Evolutionary conservation across 23 tunicate species (phyloP).

Genomic region (Clavelina lepadiformis): DNA sequence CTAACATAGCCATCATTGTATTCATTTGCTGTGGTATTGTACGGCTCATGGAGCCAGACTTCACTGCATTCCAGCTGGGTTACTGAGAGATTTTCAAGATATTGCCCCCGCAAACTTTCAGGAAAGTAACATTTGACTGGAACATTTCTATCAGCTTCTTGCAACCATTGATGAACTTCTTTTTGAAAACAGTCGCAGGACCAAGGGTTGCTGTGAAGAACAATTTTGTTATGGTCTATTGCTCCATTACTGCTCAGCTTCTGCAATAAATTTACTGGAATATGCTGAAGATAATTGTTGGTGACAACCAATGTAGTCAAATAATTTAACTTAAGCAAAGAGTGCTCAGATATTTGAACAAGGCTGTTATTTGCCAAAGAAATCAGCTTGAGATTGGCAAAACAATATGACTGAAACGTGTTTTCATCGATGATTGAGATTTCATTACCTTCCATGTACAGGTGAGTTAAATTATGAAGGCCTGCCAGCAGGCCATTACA

Average conservation of each 20-base stretch:
- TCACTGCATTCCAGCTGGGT: constrained; percentile 34
- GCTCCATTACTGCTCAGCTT: neutral
- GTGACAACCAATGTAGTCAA: constrained; percentile 24
- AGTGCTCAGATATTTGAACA: constrained; percentile 7
- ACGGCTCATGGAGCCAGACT: constrained; percentile 1
- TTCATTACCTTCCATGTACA: constrained; percentile 32
- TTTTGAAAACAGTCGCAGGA: constrained; percentile 61
- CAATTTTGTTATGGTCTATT: neutral
- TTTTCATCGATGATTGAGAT: constrained; percentile 17
- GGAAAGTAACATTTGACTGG: constrained; percentile 38
- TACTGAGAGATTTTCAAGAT: constrained; percentile 13
- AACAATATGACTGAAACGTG: constrained; percentile 14
- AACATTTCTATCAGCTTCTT: neutral
- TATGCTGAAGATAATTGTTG: constrained; percentile 50
- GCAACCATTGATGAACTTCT: constrained; percentile 4
- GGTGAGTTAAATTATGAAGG: constrained; percentile 11
- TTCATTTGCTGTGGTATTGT: constrained; percentile 30
- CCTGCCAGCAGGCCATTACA: constrained; percentile 62
- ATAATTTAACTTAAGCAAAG: neutral
- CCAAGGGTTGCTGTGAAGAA: constrained; percentile 42
- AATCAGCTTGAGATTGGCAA: constrained; percentile 2
- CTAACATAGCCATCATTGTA: constrained; percentile 25
- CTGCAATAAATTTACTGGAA: constrained; percentile 3
- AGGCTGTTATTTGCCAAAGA: constrained; percentile 36
- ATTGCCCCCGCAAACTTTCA: constrained; percentile 5